Percentiles rank a stretch among this genome's conserved stretches.
These are phyloP conservation scores for Ashinkailepas kermadecensis DNA, from an alignment of 2,888 invertebrate genomes.

Conservation along the genomic window DNA sequence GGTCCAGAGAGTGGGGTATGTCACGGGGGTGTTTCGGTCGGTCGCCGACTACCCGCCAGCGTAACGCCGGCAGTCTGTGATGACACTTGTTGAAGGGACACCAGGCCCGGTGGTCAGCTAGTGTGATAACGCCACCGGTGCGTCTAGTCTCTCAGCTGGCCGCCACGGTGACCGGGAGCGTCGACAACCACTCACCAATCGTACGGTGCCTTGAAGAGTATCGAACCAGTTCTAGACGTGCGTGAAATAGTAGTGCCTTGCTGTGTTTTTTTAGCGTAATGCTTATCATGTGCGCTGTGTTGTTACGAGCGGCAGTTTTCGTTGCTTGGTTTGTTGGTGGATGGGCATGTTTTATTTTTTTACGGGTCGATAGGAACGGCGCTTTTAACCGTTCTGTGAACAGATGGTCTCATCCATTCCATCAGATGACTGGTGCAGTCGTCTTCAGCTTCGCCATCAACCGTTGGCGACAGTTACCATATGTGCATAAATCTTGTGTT, in stretches of 20 bases:
- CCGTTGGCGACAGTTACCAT: too few species aligned
- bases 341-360: not conserved
- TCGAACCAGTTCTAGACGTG: not conserved
- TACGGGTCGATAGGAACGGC: too few species aligned
- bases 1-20: not conserved
- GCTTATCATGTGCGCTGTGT: not conserved
- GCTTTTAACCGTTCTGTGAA: too few species aligned
- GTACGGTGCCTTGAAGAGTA: constrained; percentile 10
- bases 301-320: not conserved
- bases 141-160: not conserved
- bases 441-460: too few species aligned
- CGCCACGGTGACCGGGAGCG: not conserved
- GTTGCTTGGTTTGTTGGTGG: not conserved
- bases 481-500: too few species aligned
- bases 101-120: not conserved
- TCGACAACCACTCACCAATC: not conserved
- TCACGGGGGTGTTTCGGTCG: too few species aligned
- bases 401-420: not conserved
- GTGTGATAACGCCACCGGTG: not conserved
- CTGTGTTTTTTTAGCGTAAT: not conserved
- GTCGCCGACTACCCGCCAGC: not conserved
- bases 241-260: not conserved
- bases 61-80: not conserved
- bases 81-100: not conserved
- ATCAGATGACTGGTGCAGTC: not conserved